These are phyloP conservation scores for Empidonax traillii DNA, from an alignment of 2,113 vertebrate genomes.

Conservation along the genomic window DNA sequence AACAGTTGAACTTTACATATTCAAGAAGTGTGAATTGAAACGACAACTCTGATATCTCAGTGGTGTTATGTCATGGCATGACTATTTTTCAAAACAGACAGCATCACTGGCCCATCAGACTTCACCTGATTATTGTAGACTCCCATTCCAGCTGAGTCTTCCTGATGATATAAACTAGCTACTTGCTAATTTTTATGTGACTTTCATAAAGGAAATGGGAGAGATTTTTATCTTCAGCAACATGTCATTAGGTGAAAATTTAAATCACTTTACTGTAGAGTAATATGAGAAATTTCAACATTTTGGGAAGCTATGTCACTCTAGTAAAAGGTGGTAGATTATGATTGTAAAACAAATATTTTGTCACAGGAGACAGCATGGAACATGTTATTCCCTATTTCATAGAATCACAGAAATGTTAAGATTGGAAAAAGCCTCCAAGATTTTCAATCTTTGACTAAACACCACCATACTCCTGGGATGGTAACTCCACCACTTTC, in stretches of 20 bases:
- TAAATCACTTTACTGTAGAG: neutral
- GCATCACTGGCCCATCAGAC: neutral
- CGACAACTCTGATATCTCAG: neutral
- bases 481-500: neutral
- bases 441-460: neutral
- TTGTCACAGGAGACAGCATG: neutral
- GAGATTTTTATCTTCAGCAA: neutral
- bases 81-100: slow-evolving; percentile 10
- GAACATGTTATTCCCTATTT: neutral
- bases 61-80: neutral
- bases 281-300: neutral
- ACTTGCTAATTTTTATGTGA: neutral
- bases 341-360: neutral
- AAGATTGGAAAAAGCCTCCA: neutral
- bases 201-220: neutral
- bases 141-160: neutral
- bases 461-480: neutral
- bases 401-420: neutral
- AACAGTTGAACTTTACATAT: slow-evolving; percentile 32
- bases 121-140: neutral
- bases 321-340: neutral
- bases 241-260: neutral
- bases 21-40: slow-evolving; percentile 29
- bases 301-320: neutral
- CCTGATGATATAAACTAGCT: neutral